Evolutionary conservation across 2,113 vertebrate species (phyloP), one percentile per base, ranked within the genome.

Genomic region (Camelus dromedarius): DNA sequence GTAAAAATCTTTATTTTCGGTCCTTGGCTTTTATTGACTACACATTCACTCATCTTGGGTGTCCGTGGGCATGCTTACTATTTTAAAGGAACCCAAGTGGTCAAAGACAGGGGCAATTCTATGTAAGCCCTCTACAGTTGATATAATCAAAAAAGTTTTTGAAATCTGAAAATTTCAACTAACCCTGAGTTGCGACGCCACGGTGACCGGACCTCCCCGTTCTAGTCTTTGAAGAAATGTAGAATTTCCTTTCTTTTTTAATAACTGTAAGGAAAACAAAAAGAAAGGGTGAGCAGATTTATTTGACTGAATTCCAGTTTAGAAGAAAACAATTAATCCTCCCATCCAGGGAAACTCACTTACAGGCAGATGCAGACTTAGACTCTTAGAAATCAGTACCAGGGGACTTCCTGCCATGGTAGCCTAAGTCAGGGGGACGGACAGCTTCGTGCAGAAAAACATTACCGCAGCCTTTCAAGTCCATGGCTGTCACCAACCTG

Each of bases 241-340:
- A n/a, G 98, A 98, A 2, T 99, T 98, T 96, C 99, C 99, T 98
- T 99, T 99, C 98, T 99, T 99, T 98, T 99, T 99, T 89, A 99
- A 94, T 67, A 99, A 98, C 99, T 99, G 98, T 38, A 28, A 84
- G 19, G 35, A n/a, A 54, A 67, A 81, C 30, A 96, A 93, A 97
- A 97, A 97, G 11, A 64, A 93, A 2, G 20, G 26, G 9, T 80
- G 30, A 94, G 77, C 5, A 52, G 15, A 46, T 56, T 52, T 66
- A 67, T 64, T 75, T 80, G 38, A 77, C 42, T 66, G 46, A 66
- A 88, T 93, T 79, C 19, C n/a, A 67, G n/a, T 11, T 56, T 16
- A 72, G 14, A 62, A 72, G 48, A 48, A 96, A 66, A 42, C 64
- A 50, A 11, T 11, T 19, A 81, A 72, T 5, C 4, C 26, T 73